A percentile compares a stretch with the other conserved stretches of the same genome.
Evolutionary conservation across 23 tunicate genomes (phyloP).

Genomic region (Botrylloides violaceus): DNA sequence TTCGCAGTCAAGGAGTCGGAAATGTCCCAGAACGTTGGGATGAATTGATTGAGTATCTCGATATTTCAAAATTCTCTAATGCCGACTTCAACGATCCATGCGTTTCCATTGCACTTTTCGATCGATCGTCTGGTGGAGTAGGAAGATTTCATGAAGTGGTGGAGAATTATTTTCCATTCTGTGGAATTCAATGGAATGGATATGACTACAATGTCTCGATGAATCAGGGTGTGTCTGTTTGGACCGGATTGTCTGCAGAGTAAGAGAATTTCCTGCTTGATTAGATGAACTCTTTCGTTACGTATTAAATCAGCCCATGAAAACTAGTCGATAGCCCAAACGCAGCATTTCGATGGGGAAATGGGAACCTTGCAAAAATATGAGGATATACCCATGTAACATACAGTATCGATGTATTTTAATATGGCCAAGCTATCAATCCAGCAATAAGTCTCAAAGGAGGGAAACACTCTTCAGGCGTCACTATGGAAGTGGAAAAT

Average conservation of each 20-base stretch:
- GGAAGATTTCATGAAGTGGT: slow-evolving; percentile 33
- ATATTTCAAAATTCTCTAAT: not conserved
- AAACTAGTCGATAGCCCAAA: no score
- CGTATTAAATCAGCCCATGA: no score
- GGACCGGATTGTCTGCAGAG: slow-evolving; percentile 25
- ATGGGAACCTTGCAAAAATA: no score
- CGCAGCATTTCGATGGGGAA: no score
- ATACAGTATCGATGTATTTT: no score
- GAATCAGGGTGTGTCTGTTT: slow-evolving; percentile 7
- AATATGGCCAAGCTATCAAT: no score
- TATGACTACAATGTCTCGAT: slow-evolving; percentile 18
- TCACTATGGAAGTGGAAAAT: no score
- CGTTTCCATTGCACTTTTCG: slow-evolving; percentile 20
- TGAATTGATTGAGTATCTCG: not conserved
- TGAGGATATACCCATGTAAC: no score
- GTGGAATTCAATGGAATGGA: slow-evolving; percentile 23
- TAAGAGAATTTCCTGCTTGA: no score
- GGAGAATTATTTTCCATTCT: slow-evolving; percentile 27
- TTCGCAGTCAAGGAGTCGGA: not conserved
- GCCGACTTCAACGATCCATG: slow-evolving; percentile 16
- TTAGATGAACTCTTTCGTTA: no score
- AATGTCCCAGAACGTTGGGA: not conserved
- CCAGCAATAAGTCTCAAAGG: no score
- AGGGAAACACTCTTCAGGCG: no score
- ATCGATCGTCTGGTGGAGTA: slow-evolving; percentile 25